Base-by-base conservation (phyloP, 2,113 vertebrate genomes). In the Gavia stellata region DNA sequence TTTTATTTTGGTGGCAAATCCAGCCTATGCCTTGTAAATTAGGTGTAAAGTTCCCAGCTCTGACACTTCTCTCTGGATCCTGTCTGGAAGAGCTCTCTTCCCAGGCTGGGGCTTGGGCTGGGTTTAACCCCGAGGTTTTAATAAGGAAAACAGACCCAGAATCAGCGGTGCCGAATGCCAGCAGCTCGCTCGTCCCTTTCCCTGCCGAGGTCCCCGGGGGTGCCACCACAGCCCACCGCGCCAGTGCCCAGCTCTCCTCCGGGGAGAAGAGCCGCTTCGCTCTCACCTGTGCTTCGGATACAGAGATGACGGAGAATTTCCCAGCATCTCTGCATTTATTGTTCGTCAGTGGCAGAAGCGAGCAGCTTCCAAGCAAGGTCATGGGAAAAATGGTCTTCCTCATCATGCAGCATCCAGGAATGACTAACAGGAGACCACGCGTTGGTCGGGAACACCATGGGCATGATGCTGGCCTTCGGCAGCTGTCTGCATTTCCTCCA, bases 361-460 rank as follows among this genome's bases (percentile, higher is more conserved):
- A 19, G 42, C 23, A 26, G 38, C 49, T 77, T 52, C 52, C 29
- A 25, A 31, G 63, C 11, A 47, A 49, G 34, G 33, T 3, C 3
- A 1, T 10, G 29, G 61, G 38, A 26, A 25, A 73, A 59, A 33
- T 0, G 0, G n/a, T 38, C 66, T 26, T 65, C 36, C 6, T 17
- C 5, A 1, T 28, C 0, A 0, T 1, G 29, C 44, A 38, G 62
- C 62, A 47, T 34, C 49, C 79, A n/a, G 86, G 26, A 49, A 17
- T 0, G 49, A 20, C 20, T 10, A 42, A 31, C 19, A 17, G 74
- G 66, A n/a, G 31, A 25, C 16, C 31, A 12, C 0, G 0, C 0
- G 0, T 9, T 9, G 8, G 38, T n/a, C 2, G 4, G 26, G 49
- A 20, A 20, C 7, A 1, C 24, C 13, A 7, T 0, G 16, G 31